A percentile compares a stretch with the other conserved stretches of the same genome.
These are phyloP conservation scores for Bucorvus abyssinicus DNA, from an alignment of 2,797 vertebrate species.

Conservation along the genomic window DNA sequence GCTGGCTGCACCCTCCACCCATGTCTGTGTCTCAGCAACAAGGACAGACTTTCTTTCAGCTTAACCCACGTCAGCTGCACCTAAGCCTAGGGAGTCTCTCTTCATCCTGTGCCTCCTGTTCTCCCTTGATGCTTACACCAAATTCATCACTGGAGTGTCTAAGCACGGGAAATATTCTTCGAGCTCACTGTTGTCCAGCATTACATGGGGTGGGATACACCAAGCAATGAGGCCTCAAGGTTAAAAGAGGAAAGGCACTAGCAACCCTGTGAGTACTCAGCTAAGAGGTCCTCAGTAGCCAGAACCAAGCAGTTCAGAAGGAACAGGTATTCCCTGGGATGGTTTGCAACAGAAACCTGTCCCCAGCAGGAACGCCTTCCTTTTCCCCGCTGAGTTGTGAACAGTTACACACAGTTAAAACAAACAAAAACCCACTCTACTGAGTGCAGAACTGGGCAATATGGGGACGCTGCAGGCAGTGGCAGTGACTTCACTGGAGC, in stretches of 20 bases:
- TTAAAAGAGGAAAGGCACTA: neutral
- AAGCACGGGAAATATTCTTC: neutral
- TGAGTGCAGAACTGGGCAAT: neutral
- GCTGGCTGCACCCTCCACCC: neutral
- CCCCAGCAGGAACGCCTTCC: neutral
- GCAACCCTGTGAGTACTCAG: neutral
- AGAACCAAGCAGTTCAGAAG: neutral
- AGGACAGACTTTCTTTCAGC: neutral
- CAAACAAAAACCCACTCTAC: neutral
- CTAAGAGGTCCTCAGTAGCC: neutral
- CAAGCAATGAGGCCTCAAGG: neutral
- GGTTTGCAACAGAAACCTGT: neutral
- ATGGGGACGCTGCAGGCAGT: too few species aligned
- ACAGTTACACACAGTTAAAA: neutral
- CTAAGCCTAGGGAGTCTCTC: neutral
- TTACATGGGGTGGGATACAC: neutral
- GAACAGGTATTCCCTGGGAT: neutral
- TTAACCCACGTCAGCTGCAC: neutral
- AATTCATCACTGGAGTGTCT: neutral
- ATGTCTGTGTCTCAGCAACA: neutral
- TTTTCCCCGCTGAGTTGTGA: neutral
- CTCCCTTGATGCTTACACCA: neutral
- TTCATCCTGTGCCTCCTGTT: neutral
- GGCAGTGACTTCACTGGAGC: neutral
- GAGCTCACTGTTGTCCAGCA: neutral